Base-by-base conservation (phyloP, 2,113 vertebrate genomes). In the Anolis carolinensis region DNA sequence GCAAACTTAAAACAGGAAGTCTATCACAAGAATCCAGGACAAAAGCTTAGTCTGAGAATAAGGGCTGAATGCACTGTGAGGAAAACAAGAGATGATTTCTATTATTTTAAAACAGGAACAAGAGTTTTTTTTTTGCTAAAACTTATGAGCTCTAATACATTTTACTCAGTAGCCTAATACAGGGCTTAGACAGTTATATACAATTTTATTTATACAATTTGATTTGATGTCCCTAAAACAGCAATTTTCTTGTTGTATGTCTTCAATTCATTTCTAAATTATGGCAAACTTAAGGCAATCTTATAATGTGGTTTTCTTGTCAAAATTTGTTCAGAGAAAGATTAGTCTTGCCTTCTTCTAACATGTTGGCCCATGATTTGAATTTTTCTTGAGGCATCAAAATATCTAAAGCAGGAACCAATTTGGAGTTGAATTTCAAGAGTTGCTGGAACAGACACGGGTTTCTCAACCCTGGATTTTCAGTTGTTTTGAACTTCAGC, bases 1-100 rank as follows among this genome's bases (percentile, higher is more conserved):
- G 88, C 20, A 83, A 87, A 67, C 86, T 86, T 25, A 13, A n/a
- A 75, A 80, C 2, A 44, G 70, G 25, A 74, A 83, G 21, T 20
- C 62, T 76, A 48, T 50, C 30, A 62, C 14, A 44, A 44, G 32
- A 75, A 83, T 65, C 34, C 36, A 83, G 23, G 32, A 14, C 18
- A 16, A 32, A 84, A 48, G 39, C 59, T 32, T 50, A 30, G 14
- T 67, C 39, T 65, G 9, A 85, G 48, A 30, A 71, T 5, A 8
- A 25, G 62, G 3, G 68, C 21, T 59, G 50, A 59, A 30, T 13
- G 27, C 21, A 55, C 52, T 65, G 50, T 84, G 6, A 4, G 39
- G 25, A 55, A 44, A 83, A 74, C 52, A 74, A 14, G 59, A 62
- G 21, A 32, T 52, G n/a, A 2, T 18, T 48, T 16, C 23, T 21